Evolutionary conservation across 2,888 invertebrate species (phyloP).

Genomic region (Plebejus anna): DNA sequence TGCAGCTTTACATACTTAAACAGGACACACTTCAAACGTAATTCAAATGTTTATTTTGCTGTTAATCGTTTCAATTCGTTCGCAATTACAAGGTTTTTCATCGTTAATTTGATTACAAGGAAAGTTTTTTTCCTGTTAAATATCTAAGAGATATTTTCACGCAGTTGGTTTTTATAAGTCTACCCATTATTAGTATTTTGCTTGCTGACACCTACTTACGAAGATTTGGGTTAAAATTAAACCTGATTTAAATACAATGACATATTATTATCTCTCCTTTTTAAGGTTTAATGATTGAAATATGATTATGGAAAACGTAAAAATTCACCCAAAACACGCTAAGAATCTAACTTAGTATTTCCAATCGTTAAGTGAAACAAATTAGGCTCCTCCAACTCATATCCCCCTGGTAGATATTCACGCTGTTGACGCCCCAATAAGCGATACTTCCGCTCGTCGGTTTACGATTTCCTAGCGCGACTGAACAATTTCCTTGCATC

Average conservation of each 20-base stretch:
- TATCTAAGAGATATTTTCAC: neutral
- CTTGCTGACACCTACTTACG: too few species aligned
- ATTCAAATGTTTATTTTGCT: neutral
- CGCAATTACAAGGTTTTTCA: neutral
- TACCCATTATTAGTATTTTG: too few species aligned
- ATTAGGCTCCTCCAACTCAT: neutral
- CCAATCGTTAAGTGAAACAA: neutral
- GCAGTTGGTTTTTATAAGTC: too few species aligned
- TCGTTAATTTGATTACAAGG: neutral
- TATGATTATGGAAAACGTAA: too few species aligned
- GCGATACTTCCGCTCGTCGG: conserved; percentile 61
- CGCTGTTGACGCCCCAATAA: conserved; percentile 41
- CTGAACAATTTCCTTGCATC: conserved; percentile 57
- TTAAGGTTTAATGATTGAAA: too few species aligned
- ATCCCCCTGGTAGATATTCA: conserved; percentile 23
- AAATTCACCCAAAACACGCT: too few species aligned
- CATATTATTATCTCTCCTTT: too few species aligned
- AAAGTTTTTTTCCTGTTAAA: neutral
- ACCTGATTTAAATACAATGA: too few species aligned
- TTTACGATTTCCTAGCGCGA: conserved; percentile 60
- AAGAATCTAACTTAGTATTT: neutral
- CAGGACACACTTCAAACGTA: neutral
- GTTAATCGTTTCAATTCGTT: neutral
- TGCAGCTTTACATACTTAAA: neutral
- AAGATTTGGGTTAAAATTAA: too few species aligned